Evolutionary conservation across 2,797 vertebrate genomes (phyloP), one percentile per base, ranked within the genome.

Genomic region (Schizothorax lantsangensis): DNA sequence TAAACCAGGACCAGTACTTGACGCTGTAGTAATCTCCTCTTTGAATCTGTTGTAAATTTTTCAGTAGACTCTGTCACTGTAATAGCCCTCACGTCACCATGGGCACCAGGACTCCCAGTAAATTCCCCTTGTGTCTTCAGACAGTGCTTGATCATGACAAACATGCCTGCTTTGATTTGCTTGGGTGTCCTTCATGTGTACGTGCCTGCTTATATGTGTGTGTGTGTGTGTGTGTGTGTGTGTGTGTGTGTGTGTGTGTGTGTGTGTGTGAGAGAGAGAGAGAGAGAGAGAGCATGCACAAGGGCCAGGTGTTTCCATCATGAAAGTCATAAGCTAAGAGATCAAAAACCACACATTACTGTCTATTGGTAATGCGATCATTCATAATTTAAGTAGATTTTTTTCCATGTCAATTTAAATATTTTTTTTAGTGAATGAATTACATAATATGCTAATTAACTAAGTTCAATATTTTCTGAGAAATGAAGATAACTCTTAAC

Each of bases 21-120:
- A 71, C n/a, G 64, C 47, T 84, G 36, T 54, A 87, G 69, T 83
- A 49, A 52, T 80, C 79, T 62, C 38, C 54, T 86, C 73, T 47
- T 47, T 81, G 64, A 52, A n/a, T 69, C 49, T 43, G 14, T 40
- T 78, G 72, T 86, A 87, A 77, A 88, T 88, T 80, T 89, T 89
- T 88, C 86, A 89, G 79, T 38, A 84, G 86, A 40, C 62, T 47
- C 45, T 87, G 85, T 78, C 77, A 86, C 62, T 15, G 21, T 62
- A 47, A 86, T 75, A 73, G 72, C n/a, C 57, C 64, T 81, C 64
- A 64, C 59, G 54, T 89, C 83, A 7, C 68, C 59, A 86, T 86
- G 68, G 88, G 52, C 69, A 84, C 88, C 84, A 33, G 57, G 80
- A 38, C 68, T 68, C 36, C 80, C 40, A 15, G 21, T 74, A 73